Evolutionary conservation across 2,797 vertebrate species (phyloP).

Genomic region (Dryobates pubescens): DNA sequence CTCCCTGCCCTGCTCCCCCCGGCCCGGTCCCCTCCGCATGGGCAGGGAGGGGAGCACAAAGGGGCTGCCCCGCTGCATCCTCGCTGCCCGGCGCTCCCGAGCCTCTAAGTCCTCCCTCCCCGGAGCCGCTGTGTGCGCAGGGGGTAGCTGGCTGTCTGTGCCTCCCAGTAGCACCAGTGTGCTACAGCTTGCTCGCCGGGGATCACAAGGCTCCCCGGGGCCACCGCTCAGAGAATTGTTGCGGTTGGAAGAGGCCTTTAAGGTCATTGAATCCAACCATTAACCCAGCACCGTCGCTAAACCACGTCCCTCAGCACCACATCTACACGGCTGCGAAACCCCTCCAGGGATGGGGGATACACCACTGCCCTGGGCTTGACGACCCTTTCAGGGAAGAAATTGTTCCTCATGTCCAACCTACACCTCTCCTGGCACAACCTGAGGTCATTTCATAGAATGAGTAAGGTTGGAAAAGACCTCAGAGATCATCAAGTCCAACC

Average conservation of each 20-base stretch:
- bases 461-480: too few species aligned
- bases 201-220: neutral
- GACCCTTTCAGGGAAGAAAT: too few species aligned
- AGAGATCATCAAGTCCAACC: too few species aligned
- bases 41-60: neutral
- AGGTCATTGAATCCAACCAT: neutral
- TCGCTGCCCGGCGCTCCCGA: neutral
- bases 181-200: neutral
- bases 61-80: neutral
- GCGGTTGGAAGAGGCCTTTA: neutral
- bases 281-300: neutral
- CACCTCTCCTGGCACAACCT: too few species aligned
- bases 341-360: neutral
- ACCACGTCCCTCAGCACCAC: neutral
- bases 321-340: neutral
- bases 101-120: neutral
- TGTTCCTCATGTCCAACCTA: too few species aligned
- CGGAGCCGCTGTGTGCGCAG: fast-evolving
- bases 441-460: too few species aligned
- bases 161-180: neutral
- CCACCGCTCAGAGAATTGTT: neutral
- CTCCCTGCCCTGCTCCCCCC: fast-evolving
- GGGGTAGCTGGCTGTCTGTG: neutral
- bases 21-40: too few species aligned
- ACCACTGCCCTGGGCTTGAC: too few species aligned